Evolutionary conservation across 1,140 invertebrate genomes (phyloP).

Genomic region (Euwallacea fornicatus): DNA sequence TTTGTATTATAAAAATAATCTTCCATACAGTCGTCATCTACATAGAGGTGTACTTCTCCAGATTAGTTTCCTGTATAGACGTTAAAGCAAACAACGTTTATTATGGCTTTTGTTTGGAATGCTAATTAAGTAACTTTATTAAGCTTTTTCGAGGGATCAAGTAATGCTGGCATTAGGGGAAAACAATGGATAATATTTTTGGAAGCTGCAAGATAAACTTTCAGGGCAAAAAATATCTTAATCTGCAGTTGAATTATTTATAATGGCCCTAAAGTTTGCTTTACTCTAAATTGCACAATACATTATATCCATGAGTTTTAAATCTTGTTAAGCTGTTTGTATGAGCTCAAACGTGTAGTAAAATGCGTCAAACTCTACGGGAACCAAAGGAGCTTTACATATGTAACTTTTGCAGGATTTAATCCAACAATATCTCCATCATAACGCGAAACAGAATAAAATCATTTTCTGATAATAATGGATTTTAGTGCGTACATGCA

Average conservation of each 20-base stretch:
- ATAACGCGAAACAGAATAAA: neutral
- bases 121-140: constrained; percentile 40
- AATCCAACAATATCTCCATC: too few species aligned
- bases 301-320: constrained; percentile 1
- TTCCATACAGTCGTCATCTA: constrained; percentile 32
- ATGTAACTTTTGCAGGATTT: too few species aligned
- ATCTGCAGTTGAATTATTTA: constrained; percentile 6
- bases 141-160: constrained; percentile 29
- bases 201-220: constrained; percentile 11
- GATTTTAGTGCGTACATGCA: constrained; percentile 7
- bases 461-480: constrained; percentile 6
- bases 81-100: constrained; percentile 39
- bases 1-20: constrained; percentile 44
- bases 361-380: too few species aligned
- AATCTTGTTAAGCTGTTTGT: neutral
- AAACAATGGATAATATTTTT: constrained; percentile 36
- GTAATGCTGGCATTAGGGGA: constrained; percentile 18
- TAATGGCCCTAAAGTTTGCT: constrained; percentile 1
- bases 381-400: too few species aligned
- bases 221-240: neutral
- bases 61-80: constrained; percentile 41
- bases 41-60: constrained; percentile 36
- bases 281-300: neutral
- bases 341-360: neutral
- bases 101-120: constrained; percentile 37